Evolutionary conservation across 2,888 invertebrate species (phyloP), one percentile per base, ranked within the genome.

Genomic region (Himalopsyche japonica): DNA sequence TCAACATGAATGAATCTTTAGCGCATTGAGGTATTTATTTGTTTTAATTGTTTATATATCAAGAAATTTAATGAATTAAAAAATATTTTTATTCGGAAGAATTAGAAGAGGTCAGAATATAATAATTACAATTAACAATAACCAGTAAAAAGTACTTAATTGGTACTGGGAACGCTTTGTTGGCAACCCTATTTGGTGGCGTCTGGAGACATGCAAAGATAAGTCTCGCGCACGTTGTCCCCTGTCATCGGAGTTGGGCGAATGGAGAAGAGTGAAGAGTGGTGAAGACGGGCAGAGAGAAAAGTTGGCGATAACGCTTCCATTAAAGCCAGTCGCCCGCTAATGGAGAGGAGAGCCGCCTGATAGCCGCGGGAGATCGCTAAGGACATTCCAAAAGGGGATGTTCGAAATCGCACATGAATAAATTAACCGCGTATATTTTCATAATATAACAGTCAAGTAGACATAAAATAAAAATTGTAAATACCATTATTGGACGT

Each of bases 301-400:
- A 48, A 32, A 57, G 80, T 47, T 80, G 49, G 76, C 81, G 84
- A 81, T 84, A 84, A 84, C 79, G 79, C 81, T 37, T 84, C 86
- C 86, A 86, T 86, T 86, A 86, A 82, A 85, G 84, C 81, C 57
- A 83, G 85, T 81, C 81, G 85, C 82, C 82, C 82, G 86, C 86
- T 86, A 86, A 86, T 86, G 86, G 86, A 86, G 84, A 76, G 82
- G 37, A 70, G 70, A 70, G 70, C 57, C 70, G 70, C 70, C 70
- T 70, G 70, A 70, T 70, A 70, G 70, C 70, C 27, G 70, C 70
- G 70, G 70, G 70, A 70, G 70, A 70, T 27, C 70, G 70, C 70
- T 70, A 70, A 70, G 70, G 70, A 70, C 70, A 70, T 70, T 70
- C 70, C 70, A 70, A 70, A 27, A 70, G 15, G 70, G 57, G 70